phyloP scores from a whole-genome alignment of 2,797 vertebrate species.

The Gobio occitaniae region DNA sequence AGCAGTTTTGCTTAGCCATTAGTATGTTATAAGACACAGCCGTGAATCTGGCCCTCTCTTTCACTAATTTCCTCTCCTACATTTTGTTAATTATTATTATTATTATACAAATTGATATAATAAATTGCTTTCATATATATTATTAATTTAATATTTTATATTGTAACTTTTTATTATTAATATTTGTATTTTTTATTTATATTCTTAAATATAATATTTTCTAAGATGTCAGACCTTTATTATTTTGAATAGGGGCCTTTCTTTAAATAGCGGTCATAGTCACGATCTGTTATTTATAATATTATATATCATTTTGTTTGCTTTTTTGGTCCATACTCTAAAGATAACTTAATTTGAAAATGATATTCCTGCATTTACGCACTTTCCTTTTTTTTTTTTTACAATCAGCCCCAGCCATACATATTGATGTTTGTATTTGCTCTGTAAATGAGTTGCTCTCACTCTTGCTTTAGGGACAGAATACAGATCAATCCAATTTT shows the following conservation, averaged over 20 bases:
- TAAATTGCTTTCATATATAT: not conserved
- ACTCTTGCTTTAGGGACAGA: conserved; percentile 66
- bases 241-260: not conserved
- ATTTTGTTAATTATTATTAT: not conserved
- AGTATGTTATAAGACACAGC: not conserved
- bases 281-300: no score
- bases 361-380: conserved; percentile 71
- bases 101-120: not conserved
- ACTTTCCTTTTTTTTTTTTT: conserved; percentile 69
- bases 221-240: not conserved
- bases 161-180: not conserved
- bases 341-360: conserved; percentile 74
- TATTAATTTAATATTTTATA: no score
- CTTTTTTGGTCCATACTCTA: conserved; percentile 70
- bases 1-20: not conserved
- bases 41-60: not conserved
- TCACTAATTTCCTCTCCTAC: not conserved
- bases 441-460: conserved; percentile 83
- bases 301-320: conserved; percentile 51
- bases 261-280: not conserved
- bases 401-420: conserved; percentile 78
- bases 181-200: not conserved
- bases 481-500: conserved; percentile 80
- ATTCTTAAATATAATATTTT: not conserved
- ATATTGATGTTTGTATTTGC: conserved; percentile 80